These are phyloP conservation scores for Boleophthalmus pectinirostris DNA, from an alignment of 2,113 vertebrate genomes.

Conservation along the genomic window DNA sequence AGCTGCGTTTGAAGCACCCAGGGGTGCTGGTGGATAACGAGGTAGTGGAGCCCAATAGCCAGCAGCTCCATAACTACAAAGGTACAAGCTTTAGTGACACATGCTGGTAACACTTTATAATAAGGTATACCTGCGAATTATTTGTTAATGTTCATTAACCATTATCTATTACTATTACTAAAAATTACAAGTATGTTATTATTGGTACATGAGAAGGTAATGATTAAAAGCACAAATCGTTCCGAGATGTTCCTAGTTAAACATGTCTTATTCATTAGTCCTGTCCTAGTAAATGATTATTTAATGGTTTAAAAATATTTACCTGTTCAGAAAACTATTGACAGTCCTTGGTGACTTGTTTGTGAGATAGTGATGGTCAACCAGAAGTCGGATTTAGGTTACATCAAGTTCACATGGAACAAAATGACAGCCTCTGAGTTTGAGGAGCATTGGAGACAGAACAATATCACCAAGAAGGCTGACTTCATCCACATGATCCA, in stretches of 20 bases:
- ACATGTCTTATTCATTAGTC: too few species aligned
- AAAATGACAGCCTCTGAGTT: conserved; percentile 87
- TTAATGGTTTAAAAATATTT: too few species aligned
- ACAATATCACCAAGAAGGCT: conserved; percentile 80
- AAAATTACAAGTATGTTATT: too few species aligned
- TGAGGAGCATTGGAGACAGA: conserved; percentile 79
- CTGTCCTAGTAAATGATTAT: too few species aligned
- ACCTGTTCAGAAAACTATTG: too few species aligned
- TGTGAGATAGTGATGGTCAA: conserved; percentile 78
- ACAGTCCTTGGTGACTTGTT: neutral
- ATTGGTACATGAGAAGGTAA: too few species aligned
- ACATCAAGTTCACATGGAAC: conserved; percentile 87
- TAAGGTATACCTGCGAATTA: too few species aligned
- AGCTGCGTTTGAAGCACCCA: conserved; percentile 77
- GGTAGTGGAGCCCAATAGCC: conserved; percentile 82
- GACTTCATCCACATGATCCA: conserved; percentile 98
- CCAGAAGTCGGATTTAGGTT: conserved; percentile 77
- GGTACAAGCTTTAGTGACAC: conserved; percentile 51
- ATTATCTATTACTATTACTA: too few species aligned
- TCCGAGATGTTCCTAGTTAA: too few species aligned
- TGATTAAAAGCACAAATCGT: too few species aligned
- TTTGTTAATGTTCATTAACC: too few species aligned
- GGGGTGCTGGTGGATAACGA: conserved; percentile 77
- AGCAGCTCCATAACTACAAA: conserved; percentile 81
- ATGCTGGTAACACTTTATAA: too few species aligned